Percentiles rank a stretch among this genome's conserved stretches.
phyloP scores from a whole-genome alignment of 2,113 vertebrate genomes.

The Rallus limicola region DNA sequence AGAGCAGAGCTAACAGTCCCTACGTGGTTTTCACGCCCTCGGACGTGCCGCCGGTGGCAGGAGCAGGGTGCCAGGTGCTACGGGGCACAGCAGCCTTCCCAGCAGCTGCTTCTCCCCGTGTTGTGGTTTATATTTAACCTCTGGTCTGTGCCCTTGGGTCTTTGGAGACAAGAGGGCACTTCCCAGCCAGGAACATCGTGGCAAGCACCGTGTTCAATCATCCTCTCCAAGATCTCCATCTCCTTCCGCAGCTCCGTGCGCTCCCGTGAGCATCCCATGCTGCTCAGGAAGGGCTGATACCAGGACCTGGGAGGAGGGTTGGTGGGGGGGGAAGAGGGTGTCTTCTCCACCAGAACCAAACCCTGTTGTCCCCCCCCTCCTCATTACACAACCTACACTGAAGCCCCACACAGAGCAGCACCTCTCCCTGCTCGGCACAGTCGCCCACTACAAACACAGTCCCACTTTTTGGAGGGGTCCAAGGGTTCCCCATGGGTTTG shows the following conservation, averaged over 20 bases:
- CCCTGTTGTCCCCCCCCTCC: not conserved
- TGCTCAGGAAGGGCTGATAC: not conserved
- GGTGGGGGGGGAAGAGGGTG: too few species aligned
- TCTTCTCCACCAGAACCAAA: not conserved
- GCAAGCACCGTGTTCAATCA: rapidly evolving
- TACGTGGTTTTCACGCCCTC: rapidly evolving
- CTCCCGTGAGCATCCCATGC: not conserved
- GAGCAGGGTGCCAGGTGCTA: not conserved
- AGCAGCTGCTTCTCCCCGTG: rapidly evolving
- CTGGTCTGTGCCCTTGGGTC: not conserved
- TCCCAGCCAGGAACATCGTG: not conserved
- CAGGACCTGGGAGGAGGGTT: not conserved
- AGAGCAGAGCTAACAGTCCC: not conserved
- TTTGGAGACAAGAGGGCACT: too few species aligned
- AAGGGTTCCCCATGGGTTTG: rapidly evolving
- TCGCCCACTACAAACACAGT: rapidly evolving
- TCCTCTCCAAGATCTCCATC: rapidly evolving
- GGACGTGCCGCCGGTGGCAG: not conserved
- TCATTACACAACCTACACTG: rapidly evolving
- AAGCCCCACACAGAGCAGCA: not conserved
- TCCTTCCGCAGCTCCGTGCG: not conserved
- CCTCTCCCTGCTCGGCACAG: not conserved
- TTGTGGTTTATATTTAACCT: not conserved
- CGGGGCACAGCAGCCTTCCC: rapidly evolving
- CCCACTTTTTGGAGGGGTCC: rapidly evolving